A percentile compares a stretch with the other conserved stretches of the same genome.
phyloP scores from a whole-genome alignment of 2,797 vertebrate genomes.

The Xenops minutus region DNA sequence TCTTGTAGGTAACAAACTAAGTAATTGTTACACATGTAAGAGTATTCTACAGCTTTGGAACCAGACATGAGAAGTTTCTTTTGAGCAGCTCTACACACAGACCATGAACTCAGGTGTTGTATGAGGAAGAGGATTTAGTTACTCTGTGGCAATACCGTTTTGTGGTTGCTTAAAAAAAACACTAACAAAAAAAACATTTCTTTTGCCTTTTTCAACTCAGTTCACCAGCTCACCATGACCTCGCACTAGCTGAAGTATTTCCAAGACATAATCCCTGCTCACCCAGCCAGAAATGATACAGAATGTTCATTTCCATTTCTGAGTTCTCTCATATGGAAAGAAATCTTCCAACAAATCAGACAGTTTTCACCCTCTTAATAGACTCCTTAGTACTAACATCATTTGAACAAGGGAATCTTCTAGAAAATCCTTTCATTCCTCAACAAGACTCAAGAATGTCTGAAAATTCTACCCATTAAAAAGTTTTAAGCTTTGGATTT shows the following conservation, averaged over 20 bases:
- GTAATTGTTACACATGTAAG: neutral
- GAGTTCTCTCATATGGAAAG: neutral
- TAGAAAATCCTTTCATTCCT: neutral
- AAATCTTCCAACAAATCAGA: neutral
- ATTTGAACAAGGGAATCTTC: neutral
- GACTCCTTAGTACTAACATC: neutral
- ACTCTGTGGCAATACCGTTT: neutral
- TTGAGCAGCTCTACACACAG: neutral
- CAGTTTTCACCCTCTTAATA: neutral
- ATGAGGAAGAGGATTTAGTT: neutral
- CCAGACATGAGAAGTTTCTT: neutral
- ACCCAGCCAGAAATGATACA: neutral
- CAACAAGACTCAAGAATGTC: neutral
- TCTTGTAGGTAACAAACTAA: neutral
- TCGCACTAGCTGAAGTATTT: neutral
- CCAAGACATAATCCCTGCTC: neutral
- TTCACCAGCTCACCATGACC: neutral
- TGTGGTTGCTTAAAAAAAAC: neutral
- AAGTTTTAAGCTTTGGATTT: neutral
- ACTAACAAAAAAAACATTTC: neutral
- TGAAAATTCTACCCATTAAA: neutral
- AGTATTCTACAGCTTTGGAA: neutral
- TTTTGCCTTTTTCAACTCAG: neutral
- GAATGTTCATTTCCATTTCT: conserved; percentile 4
- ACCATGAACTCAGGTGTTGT: neutral